Evolutionary conservation across 2,888 invertebrate genomes (phyloP).

Genomic region (Gibbula magus): DNA sequence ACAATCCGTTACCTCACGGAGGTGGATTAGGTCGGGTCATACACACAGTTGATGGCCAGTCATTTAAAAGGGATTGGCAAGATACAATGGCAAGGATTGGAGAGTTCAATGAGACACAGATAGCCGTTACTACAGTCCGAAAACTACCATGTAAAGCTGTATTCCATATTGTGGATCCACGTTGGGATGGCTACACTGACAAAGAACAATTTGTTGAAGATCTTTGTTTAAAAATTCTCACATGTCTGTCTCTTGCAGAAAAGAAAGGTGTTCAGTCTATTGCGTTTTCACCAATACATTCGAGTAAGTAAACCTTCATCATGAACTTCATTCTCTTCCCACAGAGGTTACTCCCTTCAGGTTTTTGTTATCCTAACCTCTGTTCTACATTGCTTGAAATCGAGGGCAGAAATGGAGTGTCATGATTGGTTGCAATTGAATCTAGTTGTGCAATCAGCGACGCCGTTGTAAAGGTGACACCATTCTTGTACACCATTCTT

Average conservation of each 20-base stretch:
- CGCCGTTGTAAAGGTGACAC: no score
- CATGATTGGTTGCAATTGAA: no score
- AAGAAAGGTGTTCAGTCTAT: slow-evolving; percentile 27
- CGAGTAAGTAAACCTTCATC: no score
- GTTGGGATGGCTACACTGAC: slow-evolving; percentile 41
- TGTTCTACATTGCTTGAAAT: no score
- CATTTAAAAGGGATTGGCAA: neutral
- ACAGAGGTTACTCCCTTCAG: no score
- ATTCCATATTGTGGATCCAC: slow-evolving; percentile 47
- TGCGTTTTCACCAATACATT: slow-evolving; percentile 53
- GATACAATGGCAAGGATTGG: neutral
- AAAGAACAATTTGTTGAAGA: slow-evolving; percentile 43
- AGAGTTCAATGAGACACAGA: neutral
- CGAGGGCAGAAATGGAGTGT: no score
- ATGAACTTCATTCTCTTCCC: no score
- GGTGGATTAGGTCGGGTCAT: slow-evolving; percentile 58
- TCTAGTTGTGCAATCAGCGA: no score
- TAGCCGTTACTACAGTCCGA: slow-evolving; percentile 41
- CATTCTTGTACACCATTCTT: no score
- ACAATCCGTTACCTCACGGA: slow-evolving; percentile 51
- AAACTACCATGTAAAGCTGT: slow-evolving; percentile 33
- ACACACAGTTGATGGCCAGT: slow-evolving; percentile 39
- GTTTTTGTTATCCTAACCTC: no score
- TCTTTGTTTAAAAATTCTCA: slow-evolving; percentile 42
- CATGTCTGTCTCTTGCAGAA: slow-evolving; percentile 39